Percentiles rank a stretch among this genome's conserved stretches.
phyloP scores from a whole-genome alignment of 1,140 invertebrate species.

The Aphelenchoides besseyi region DNA sequence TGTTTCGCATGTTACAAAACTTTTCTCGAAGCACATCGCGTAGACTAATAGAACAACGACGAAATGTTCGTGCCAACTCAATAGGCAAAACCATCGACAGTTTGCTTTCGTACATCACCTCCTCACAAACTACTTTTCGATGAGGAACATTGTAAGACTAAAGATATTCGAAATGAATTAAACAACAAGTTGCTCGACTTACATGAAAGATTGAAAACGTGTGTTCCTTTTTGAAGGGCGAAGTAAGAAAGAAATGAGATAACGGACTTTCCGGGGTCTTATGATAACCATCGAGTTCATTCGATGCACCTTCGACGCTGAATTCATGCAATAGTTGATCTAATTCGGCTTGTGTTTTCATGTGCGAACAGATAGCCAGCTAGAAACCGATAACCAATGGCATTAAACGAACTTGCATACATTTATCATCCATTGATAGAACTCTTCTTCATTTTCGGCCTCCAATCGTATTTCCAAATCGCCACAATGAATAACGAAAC shows the following conservation, averaged over 20 bases:
- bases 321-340: conserved; percentile 35
- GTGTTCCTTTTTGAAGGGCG: conserved; percentile 44
- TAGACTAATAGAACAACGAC: conserved; percentile 3
- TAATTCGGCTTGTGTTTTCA: conserved; percentile 46
- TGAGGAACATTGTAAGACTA: conserved; percentile 44
- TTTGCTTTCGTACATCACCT: conserved; percentile 53
- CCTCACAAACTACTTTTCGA: conserved; percentile 45
- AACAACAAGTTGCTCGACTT: conserved; percentile 1
- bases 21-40: conserved; percentile 43
- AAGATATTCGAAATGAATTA: conserved; percentile 32
- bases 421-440: conserved; percentile 50
- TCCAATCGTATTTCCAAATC: conserved; percentile 34
- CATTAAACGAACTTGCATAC: conserved; percentile 24
- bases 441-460: conserved; percentile 33
- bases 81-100: conserved; percentile 45
- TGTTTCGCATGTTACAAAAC: conserved; percentile 25
- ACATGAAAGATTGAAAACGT: conserved; percentile 47
- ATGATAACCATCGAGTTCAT: not conserved
- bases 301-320: conserved; percentile 11
- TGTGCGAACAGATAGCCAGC: conserved; percentile 48
- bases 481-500: conserved; percentile 36
- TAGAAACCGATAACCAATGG: conserved; percentile 28
- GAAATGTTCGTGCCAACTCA: conserved; percentile 36
- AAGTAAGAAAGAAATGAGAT: conserved; percentile 39
- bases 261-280: not conserved